Evolutionary conservation across 2,113 vertebrate genomes (phyloP).

Genomic region (Hypomesus transpacificus): DNA sequence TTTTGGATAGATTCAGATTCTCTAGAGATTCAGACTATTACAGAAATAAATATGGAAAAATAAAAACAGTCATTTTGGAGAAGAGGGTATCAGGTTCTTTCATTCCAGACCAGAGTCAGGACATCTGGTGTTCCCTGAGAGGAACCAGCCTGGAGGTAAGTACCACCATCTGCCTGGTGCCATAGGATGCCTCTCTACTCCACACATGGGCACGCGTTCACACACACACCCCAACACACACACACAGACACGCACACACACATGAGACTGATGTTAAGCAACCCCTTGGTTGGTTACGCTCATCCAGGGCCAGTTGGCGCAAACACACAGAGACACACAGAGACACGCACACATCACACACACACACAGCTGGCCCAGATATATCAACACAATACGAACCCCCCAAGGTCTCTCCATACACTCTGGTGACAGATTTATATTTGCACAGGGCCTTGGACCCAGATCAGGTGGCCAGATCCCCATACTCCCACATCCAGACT

Average conservation of each 20-base stretch:
- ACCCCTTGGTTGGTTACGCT: slow-evolving; percentile 19
- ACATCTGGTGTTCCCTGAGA: slow-evolving; percentile 57
- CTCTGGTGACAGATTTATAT: slow-evolving; percentile 61
- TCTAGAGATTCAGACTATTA: slow-evolving; percentile 6
- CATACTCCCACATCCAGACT: slow-evolving; percentile 13
- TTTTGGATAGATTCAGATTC: not conserved
- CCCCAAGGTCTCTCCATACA: slow-evolving; percentile 41
- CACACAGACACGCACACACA: slow-evolving; percentile 35
- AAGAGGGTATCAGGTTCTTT: slow-evolving; percentile 48
- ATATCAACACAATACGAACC: slow-evolving; percentile 52
- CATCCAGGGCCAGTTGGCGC: slow-evolving; percentile 16
- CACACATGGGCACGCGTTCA: slow-evolving; percentile 12
- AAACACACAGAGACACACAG: slow-evolving; percentile 6
- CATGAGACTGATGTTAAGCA: slow-evolving; percentile 3
- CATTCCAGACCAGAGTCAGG: slow-evolving; percentile 37
- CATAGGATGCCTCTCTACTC: slow-evolving; percentile 36
- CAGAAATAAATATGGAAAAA: slow-evolving; percentile 42
- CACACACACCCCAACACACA: slow-evolving; percentile 20
- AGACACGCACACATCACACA: not conserved
- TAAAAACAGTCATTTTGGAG: slow-evolving; percentile 32
- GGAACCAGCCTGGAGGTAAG: slow-evolving; percentile 46
- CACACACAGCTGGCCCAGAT: slow-evolving; percentile 56
- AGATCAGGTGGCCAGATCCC: slow-evolving; percentile 58
- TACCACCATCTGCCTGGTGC: slow-evolving; percentile 40
- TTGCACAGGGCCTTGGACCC: slow-evolving; percentile 21